These are phyloP conservation scores for Nasonia vitripennis DNA, from an alignment of 1,140 invertebrate genomes.

Conservation along the genomic window DNA sequence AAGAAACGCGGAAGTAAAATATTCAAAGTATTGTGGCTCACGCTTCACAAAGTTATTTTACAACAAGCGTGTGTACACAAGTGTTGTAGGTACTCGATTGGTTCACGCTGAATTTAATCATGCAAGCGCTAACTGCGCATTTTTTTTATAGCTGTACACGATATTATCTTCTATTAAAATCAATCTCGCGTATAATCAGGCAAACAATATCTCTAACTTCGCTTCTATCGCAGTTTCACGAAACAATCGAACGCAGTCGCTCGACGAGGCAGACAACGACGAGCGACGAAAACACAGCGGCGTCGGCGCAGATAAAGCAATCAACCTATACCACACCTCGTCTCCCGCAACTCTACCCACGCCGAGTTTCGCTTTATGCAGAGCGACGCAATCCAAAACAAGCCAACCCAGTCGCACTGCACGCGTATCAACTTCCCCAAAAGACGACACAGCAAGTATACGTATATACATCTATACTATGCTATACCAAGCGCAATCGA, in stretches of 20 bases:
- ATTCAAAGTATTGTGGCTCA: neutral
- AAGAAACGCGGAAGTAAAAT: neutral
- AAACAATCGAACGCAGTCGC: neutral
- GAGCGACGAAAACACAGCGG: neutral
- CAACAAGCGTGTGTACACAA: too few species aligned
- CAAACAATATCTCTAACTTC: too few species aligned
- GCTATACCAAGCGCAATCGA: neutral
- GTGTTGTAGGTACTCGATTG: neutral
- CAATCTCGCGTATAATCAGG: too few species aligned
- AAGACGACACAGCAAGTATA: neutral
- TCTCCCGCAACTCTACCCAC: neutral
- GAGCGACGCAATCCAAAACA: neutral
- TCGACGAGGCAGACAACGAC: neutral
- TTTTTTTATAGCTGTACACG: too few species aligned
- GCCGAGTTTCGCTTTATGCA: neutral
- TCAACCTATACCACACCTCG: neutral
- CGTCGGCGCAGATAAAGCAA: neutral
- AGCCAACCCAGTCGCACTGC: neutral
- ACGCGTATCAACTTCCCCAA: neutral
- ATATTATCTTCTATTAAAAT: too few species aligned
- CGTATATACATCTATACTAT: too few species aligned
- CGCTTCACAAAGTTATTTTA: neutral
- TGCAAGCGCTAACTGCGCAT: neutral
- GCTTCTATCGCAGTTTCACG: neutral
- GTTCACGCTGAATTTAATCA: neutral